A percentile compares a stretch with the other conserved stretches of the same genome.
phyloP scores from a whole-genome alignment of 1,140 invertebrate species.

The Eupristina koningsbergeri region DNA sequence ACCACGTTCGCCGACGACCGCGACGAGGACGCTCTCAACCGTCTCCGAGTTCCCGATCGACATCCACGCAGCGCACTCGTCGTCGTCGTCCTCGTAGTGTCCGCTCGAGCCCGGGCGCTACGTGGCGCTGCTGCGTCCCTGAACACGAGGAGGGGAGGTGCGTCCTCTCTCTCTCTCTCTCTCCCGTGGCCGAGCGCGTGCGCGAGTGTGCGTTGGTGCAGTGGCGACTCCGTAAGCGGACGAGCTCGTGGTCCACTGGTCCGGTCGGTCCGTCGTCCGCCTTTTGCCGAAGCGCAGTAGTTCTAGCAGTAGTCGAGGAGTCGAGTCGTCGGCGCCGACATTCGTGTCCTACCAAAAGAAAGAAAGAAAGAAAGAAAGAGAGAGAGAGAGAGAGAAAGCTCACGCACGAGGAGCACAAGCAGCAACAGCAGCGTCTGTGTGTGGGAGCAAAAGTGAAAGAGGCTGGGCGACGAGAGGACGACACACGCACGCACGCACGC shows the following conservation, averaged over 20 bases:
- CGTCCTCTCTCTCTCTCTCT: neutral
- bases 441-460: constrained; percentile 1
- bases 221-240: neutral
- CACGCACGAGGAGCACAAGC: no score
- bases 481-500: neutral
- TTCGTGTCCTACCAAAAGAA: no score
- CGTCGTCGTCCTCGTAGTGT: no score
- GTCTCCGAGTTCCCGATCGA: no score
- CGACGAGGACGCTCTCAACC: no score
- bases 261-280: constrained; percentile 14
- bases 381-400: no score
- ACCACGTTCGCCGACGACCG: no score
- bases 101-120: neutral
- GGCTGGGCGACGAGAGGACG: neutral
- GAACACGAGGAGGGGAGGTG: neutral
- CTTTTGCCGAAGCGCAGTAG: neutral
- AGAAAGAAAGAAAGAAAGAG: no score
- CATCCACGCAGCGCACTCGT: no score
- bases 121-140: neutral
- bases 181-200: neutral
- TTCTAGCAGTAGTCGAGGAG: constrained; percentile 5
- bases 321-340: no score
- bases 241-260: constrained; percentile 8
- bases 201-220: constrained; percentile 1
- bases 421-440: neutral